A percentile compares a stretch with the other conserved stretches of the same genome.
Conservation (phyloP, 2,113 vertebrate genomes). For the Eulemur rufifrons region DNA sequence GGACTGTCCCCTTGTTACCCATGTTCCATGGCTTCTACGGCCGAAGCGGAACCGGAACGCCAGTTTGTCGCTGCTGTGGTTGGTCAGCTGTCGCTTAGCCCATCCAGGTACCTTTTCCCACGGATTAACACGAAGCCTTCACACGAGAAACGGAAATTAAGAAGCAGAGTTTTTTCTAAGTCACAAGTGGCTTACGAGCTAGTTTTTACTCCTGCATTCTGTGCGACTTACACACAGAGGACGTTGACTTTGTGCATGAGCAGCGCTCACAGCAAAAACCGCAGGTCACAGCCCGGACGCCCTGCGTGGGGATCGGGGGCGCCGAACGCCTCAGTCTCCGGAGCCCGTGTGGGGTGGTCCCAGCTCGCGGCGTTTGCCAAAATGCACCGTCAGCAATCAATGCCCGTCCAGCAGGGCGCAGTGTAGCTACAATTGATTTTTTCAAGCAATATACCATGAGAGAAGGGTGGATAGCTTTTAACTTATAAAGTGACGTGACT, state of each 20-base stretch:
- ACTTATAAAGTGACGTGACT: background rate
- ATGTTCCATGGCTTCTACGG: rapidly evolving
- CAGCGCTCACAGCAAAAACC: too few species aligned
- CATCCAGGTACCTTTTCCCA: background rate
- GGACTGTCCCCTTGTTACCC: too few species aligned
- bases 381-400: background rate
- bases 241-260: rapidly evolving
- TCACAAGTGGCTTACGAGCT: background rate
- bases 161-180: background rate
- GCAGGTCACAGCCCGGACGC: background rate
- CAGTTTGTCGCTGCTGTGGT: background rate
- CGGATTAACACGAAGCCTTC: background rate
- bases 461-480: background rate
- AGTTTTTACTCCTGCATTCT: background rate
- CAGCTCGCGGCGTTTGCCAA: background rate
- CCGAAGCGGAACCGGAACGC: background rate
- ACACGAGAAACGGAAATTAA: background rate
- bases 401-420: background rate
- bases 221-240: background rate
- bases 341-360: rapidly evolving
- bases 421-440: background rate
- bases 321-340: background rate
- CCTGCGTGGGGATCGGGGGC: rapidly evolving
- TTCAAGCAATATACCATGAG: background rate
- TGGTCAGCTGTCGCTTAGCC: background rate